Conservation (phyloP, 1,140 invertebrate species). For the Gonioctena quinquepunctata region DNA sequence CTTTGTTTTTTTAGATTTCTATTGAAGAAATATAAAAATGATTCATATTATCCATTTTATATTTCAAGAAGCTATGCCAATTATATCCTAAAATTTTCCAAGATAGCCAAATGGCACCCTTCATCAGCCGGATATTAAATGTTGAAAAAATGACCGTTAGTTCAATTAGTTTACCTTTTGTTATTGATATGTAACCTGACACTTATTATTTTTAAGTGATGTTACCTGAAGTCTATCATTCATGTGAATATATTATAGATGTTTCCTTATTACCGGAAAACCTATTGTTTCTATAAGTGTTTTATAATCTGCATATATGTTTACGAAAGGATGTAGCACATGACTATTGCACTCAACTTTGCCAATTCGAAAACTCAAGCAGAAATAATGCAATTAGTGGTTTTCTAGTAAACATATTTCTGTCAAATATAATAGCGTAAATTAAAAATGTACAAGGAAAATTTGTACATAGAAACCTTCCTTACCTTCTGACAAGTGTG, state of each 20-base stretch:
- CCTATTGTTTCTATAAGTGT: neutral
- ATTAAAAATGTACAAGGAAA: no score
- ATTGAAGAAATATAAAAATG: no score
- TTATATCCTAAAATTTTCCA: no score
- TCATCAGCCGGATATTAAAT: neutral
- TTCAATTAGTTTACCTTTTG: constrained; percentile 39
- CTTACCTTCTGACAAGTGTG: no score
- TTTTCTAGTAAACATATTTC: no score
- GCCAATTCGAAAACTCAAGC: no score
- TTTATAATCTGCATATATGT: neutral
- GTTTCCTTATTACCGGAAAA: neutral
- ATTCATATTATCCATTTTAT: no score
- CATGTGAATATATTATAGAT: neutral
- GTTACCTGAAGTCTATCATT: neutral
- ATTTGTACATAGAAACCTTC: no score
- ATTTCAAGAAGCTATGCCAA: no score
- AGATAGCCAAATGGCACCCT: neutral
- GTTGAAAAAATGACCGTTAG: constrained; percentile 43
- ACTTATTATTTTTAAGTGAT: constrained; percentile 33
- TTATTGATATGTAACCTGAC: constrained; percentile 50
- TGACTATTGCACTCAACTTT: neutral
- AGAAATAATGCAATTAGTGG: no score
- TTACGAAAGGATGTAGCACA: neutral
- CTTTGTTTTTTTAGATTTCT: no score
- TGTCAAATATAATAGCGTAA: no score